Percentiles rank a stretch among this genome's conserved stretches.
Evolutionary conservation across 2,888 invertebrate genomes (phyloP).

Genomic region (Ctenicera cuprea): DNA sequence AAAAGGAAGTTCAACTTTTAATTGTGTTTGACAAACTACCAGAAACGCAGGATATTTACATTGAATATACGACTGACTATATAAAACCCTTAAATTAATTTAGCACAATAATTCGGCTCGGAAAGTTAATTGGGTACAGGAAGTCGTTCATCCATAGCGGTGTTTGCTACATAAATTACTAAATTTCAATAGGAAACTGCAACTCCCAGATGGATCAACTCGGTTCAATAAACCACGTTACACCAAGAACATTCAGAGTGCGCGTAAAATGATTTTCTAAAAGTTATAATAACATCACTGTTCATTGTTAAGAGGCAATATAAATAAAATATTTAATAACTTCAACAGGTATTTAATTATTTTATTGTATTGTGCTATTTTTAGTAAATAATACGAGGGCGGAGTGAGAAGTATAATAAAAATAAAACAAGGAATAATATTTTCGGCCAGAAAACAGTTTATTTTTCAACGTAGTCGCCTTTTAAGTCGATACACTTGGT

Average conservation of each 20-base stretch:
- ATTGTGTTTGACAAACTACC: neutral
- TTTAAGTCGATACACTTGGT: no score
- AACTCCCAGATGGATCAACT: constrained; percentile 18
- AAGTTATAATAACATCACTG: no score
- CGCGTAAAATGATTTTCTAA: neutral
- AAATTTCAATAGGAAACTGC: constrained; percentile 18
- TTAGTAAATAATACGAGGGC: no score
- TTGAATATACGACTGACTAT: neutral
- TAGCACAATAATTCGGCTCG: neutral
- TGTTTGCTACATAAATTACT: constrained; percentile 23
- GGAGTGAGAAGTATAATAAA: no score
- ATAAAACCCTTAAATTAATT: constrained; percentile 5
- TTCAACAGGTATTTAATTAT: no score
- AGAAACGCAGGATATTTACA: neutral
- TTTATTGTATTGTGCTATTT: no score
- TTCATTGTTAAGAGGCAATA: no score
- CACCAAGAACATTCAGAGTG: constrained; percentile 4
- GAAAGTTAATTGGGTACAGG: constrained; percentile 3
- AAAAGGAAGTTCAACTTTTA: no score
- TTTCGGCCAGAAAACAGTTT: no score
- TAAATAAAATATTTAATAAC: no score
- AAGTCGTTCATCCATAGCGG: neutral
- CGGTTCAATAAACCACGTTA: constrained; percentile 21
- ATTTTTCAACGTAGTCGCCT: no score
- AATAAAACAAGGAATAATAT: no score